Base-by-base conservation (phyloP, 1,140 invertebrate species). In the Limonius californicus region DNA sequence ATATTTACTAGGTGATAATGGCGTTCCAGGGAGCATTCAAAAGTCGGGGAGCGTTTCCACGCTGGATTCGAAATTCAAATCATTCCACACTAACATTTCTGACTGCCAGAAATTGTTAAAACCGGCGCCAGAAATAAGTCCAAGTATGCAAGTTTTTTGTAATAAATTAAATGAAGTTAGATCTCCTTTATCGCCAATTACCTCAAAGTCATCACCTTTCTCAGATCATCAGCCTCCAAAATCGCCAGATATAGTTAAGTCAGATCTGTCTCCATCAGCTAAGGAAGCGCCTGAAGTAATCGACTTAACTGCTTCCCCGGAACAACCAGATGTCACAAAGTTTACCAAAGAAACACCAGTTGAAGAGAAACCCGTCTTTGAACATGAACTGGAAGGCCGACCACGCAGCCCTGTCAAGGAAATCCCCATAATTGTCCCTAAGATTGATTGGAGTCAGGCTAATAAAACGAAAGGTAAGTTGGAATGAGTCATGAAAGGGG, bases 41-140 rank as follows among this genome's bases (percentile, higher is more conserved):
- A 92, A 92, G 70, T 92, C 90, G 0, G 90, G 89, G n/a, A 92
- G 91, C 15, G 86, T 90, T 0, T 89, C 90, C 0, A 89, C 90
- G 56, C 80, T 94, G 7, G 91, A 94, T 70, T 90, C 88, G 1
- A 89, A 89, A 70, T 83, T 95, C 45, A 87, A 90, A 76, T 89
- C 85, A 47, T 87, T 94, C 64, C 85, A 91, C 32, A 90, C 89
- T 20, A 89, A 87, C 58, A 94, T 95, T 61, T 92, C 91, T 0
- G 91, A 94, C 72, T 89, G 91, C 67, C 92, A 95, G 71, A 94
- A 94, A 70, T 76, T 94, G 60, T 72, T 95, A 30, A 89, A 92
- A 75, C 90, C 91, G 0, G 89, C 91, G 0, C 81, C 87, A 0
- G 84, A 87, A 62, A 87, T 88, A 6, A 89, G 86, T 73, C 83